A percentile compares a stretch with the other conserved stretches of the same genome.
phyloP scores from a whole-genome alignment of 2,888 invertebrate species.

The Chymomyza amoena region DNA sequence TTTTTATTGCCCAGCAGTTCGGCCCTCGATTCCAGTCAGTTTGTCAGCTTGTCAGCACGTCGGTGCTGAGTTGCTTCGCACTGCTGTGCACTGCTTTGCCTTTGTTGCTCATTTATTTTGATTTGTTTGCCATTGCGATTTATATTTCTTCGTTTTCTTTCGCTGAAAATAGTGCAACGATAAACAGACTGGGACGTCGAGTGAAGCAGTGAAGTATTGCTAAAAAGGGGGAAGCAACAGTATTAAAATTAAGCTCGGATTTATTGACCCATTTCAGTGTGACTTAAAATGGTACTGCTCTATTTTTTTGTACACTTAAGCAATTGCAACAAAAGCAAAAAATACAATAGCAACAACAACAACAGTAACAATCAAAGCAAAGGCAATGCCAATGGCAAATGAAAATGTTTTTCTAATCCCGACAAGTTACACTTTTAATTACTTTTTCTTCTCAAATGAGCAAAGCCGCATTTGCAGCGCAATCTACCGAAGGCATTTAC shows the following conservation, averaged over 20 bases:
- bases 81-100: slow-evolving; percentile 19
- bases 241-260: slow-evolving; percentile 73
- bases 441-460: slow-evolving; percentile 63
- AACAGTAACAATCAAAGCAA: not conserved
- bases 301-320: not conserved
- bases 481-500: not conserved
- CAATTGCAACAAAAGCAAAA: not conserved
- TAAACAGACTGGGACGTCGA: not conserved
- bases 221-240: slow-evolving; percentile 33
- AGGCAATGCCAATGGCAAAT: slow-evolving; percentile 35
- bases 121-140: slow-evolving; percentile 73
- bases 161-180: slow-evolving; percentile 6
- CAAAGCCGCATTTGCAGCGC: slow-evolving; percentile 24
- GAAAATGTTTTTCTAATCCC: slow-evolving; percentile 69
- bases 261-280: slow-evolving; percentile 71
- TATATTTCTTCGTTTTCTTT: slow-evolving; percentile 64
- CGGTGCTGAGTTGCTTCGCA: slow-evolving; percentile 32
- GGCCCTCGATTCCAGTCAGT: slow-evolving; percentile 60
- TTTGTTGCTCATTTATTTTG: slow-evolving; percentile 74
- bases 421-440: slow-evolving; percentile 69
- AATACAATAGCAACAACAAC: not conserved
- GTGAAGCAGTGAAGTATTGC: not conserved
- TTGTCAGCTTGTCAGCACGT: slow-evolving; percentile 69
- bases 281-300: slow-evolving; percentile 39
- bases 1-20: slow-evolving; percentile 50